phyloP scores from a whole-genome alignment of 1,140 invertebrate species.

The Atta texana region DNA sequence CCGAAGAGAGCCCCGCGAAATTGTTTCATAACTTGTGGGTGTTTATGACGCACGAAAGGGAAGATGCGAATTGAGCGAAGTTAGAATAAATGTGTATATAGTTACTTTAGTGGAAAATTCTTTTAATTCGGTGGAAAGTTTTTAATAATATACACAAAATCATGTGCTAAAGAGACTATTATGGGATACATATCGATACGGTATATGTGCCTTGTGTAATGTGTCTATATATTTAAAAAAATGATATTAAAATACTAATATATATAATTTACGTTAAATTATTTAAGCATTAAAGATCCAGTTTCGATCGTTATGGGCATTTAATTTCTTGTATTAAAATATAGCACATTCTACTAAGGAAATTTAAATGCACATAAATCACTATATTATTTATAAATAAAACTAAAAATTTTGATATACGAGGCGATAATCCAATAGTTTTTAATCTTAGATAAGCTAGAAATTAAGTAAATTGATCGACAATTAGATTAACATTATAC shows the following conservation, averaged over 20 bases:
- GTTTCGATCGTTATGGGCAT: no score
- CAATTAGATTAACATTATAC: background rate
- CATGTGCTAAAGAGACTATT: background rate
- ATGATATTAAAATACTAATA: background rate
- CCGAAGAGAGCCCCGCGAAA: conserved; percentile 49
- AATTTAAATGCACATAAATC: background rate
- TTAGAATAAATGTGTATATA: conserved; percentile 41
- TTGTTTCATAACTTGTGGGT: conserved; percentile 61
- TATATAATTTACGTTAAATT: no score
- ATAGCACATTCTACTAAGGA: background rate
- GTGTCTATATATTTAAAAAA: background rate
- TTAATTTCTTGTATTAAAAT: background rate
- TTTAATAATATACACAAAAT: conserved; percentile 7
- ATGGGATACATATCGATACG: background rate
- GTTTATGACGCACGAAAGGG: conserved; percentile 45
- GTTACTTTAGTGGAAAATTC: conserved; percentile 19
- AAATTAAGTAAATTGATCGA: background rate
- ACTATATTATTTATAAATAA: background rate
- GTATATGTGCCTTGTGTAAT: background rate
- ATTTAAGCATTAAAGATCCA: no score
- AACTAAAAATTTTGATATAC: background rate
- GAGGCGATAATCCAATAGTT: background rate
- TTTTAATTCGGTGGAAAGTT: conserved; percentile 4
- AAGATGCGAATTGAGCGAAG: conserved; percentile 53
- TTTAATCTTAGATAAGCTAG: background rate